Evolutionary conservation across 2,888 invertebrate species (phyloP).

Genomic region (Philonicus albiceps): DNA sequence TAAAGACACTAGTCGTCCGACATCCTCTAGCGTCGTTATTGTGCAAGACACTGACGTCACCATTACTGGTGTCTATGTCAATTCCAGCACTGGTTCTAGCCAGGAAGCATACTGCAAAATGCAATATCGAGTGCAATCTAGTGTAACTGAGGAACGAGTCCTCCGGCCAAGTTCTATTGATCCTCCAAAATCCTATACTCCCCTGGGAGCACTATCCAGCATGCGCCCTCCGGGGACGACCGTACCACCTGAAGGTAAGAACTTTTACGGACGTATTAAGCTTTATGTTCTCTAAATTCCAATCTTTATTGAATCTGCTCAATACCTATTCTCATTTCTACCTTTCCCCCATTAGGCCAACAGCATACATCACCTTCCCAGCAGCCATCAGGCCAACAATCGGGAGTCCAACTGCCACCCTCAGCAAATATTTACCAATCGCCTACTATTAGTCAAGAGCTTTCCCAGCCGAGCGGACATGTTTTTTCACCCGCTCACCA

Average conservation of each 20-base stretch:
- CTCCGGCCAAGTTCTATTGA: constrained; percentile 67
- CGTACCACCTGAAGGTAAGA: constrained; percentile 44
- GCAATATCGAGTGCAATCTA: constrained; percentile 88
- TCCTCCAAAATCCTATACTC: constrained; percentile 77
- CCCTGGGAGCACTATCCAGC: constrained; percentile 81
- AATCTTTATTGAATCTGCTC: not conserved
- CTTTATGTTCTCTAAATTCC: constrained; percentile 5
- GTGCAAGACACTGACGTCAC: constrained; percentile 88
- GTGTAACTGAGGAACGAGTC: constrained; percentile 85
- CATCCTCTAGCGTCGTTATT: constrained; percentile 73
- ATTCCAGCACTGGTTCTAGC: constrained; percentile 76
- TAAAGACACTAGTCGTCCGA: constrained; percentile 62
- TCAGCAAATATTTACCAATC: constrained; percentile 50
- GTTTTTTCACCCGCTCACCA: constrained; percentile 54
- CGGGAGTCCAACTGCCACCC: constrained; percentile 57
- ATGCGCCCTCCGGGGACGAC: constrained; percentile 82
- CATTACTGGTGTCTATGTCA: constrained; percentile 84
- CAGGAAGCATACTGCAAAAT: constrained; percentile 86
- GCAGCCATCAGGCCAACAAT: constrained; percentile 42
- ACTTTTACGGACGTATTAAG: not conserved
- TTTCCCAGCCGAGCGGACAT: constrained; percentile 31
- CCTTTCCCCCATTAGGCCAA: constrained; percentile 27
- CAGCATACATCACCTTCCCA: constrained; percentile 33
- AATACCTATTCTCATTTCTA: not conserved
- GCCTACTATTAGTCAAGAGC: constrained; percentile 17